These are phyloP conservation scores for Lophura nycthemera DNA, from an alignment of 2,113 vertebrate species.

Conservation along the genomic window DNA sequence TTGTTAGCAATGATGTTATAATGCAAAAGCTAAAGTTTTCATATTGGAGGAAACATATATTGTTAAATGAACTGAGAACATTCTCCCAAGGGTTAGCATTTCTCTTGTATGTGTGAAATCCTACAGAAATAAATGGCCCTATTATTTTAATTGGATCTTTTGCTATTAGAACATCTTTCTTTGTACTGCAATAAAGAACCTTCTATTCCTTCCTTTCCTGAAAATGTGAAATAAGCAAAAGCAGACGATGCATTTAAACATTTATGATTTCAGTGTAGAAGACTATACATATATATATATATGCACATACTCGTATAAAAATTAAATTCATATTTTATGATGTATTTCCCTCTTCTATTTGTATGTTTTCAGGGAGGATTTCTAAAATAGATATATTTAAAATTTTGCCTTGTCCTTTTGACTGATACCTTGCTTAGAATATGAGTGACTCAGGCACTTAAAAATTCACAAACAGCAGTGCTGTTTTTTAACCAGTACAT, in stretches of 20 bases:
- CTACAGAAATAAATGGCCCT: slow-evolving; percentile 70
- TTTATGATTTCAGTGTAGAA: slow-evolving; percentile 35
- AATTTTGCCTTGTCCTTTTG: background rate
- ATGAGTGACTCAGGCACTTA: background rate
- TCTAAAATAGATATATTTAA: background rate
- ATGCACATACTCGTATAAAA: background rate
- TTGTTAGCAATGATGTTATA: slow-evolving; percentile 69
- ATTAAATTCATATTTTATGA: slow-evolving; percentile 42
- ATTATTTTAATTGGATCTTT: slow-evolving; percentile 77
- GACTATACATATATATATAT: background rate
- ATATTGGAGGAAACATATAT: slow-evolving; percentile 42
- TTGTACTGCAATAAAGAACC: slow-evolving; percentile 46
- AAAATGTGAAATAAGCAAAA: slow-evolving; percentile 58
- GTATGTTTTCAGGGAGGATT: background rate
- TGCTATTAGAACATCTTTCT: slow-evolving; percentile 70
- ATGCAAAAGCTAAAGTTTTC: slow-evolving; percentile 68
- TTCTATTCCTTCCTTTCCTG: slow-evolving; percentile 27
- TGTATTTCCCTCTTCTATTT: background rate
- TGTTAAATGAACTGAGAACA: slow-evolving; percentile 71
- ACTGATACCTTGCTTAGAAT: background rate
- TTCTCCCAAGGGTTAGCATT: slow-evolving; percentile 72
- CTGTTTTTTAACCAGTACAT: background rate
- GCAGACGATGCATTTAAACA: slow-evolving; percentile 15
- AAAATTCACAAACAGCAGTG: background rate
- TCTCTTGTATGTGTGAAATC: slow-evolving; percentile 62